phyloP scores from a whole-genome alignment of 2,797 vertebrate species.

The Intellagama lesueurii region DNA sequence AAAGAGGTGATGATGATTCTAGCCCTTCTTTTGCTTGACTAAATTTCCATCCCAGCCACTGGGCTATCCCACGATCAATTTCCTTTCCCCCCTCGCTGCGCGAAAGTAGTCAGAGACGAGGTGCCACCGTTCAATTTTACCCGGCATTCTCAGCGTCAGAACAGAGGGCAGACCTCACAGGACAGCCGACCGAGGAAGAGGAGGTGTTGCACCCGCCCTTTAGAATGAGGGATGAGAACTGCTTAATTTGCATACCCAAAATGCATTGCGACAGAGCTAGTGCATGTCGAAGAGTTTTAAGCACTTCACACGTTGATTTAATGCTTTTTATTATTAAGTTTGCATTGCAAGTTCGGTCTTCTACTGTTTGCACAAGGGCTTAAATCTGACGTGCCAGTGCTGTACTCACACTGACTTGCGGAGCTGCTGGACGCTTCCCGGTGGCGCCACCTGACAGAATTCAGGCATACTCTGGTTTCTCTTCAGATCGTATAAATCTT shows the following conservation, averaged over 20 bases:
- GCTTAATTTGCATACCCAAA: conserved; percentile 17
- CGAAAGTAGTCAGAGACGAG: not conserved
- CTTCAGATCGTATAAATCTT: conserved; percentile 75
- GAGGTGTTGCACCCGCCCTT: not conserved
- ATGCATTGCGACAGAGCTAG: not conserved
- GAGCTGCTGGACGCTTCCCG: fast-evolving
- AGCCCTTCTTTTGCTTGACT: not conserved
- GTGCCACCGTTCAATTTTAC: not conserved
- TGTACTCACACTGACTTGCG: fast-evolving
- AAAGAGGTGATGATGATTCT: no score
- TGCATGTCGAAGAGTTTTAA: not conserved
- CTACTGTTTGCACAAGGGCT: fast-evolving
- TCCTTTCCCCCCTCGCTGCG: no score
- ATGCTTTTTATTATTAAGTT: not conserved
- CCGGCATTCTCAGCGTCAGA: not conserved
- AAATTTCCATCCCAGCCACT: no score
- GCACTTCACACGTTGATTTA: not conserved
- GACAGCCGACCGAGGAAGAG: not conserved
- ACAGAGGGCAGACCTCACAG: not conserved
- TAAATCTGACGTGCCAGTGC: fast-evolving
- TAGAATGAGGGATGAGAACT: not conserved
- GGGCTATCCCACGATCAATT: fast-evolving
- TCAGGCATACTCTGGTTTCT: conserved; percentile 66
- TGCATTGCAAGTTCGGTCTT: no score
- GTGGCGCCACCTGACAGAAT: fast-evolving